Evolutionary conservation across 2,797 vertebrate species (phyloP).

Genomic region (Coranthus polyacanthus): DNA sequence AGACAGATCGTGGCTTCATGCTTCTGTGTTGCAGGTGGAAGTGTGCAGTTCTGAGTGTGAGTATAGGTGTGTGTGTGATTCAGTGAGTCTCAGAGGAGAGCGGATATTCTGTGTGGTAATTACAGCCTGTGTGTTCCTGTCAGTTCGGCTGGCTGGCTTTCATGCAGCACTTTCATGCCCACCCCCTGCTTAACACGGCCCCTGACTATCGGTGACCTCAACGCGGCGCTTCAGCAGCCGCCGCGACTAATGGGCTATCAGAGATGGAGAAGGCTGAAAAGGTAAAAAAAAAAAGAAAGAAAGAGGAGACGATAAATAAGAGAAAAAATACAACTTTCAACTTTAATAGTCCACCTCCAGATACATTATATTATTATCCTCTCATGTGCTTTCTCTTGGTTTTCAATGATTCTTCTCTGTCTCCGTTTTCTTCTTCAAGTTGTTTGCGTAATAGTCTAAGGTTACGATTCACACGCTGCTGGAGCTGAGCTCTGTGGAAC

Average conservation of each 20-base stretch:
- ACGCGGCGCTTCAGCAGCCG: constrained; percentile 31
- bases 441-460: constrained; percentile 19
- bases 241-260: constrained; percentile 58
- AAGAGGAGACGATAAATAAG: not conserved
- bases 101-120: constrained; percentile 63
- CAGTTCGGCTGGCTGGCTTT: constrained; percentile 50
- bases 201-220: constrained; percentile 60
- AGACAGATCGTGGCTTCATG: not conserved
- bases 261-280: constrained; percentile 29
- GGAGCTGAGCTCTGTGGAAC: constrained; percentile 41
- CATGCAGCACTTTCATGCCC: constrained; percentile 45
- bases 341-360: not conserved
- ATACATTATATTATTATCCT: constrained; percentile 2
- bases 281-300: constrained; percentile 4
- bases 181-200: constrained; percentile 50
- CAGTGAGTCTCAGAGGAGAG: constrained; percentile 28
- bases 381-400: not conserved
- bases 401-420: constrained; percentile 11
- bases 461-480: constrained; percentile 20
- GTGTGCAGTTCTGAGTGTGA: not conserved
- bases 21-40: not conserved
- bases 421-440: constrained; percentile 14
- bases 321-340: constrained; percentile 11
- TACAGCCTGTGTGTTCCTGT: constrained; percentile 68
- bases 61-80: constrained; percentile 18